phyloP scores from a whole-genome alignment of 1,140 invertebrate species.

The Nylanderia fulva region DNA sequence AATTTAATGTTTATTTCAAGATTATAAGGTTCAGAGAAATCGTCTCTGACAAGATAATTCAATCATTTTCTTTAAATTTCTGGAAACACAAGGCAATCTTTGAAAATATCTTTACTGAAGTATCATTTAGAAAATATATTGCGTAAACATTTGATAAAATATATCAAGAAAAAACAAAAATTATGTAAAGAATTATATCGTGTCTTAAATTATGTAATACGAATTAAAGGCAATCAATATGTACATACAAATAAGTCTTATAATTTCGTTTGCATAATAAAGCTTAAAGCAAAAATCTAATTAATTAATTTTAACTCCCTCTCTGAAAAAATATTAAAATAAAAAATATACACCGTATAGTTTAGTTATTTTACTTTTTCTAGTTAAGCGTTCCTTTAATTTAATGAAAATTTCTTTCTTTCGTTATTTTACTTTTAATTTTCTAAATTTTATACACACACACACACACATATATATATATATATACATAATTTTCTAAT shows the following conservation, averaged over 20 bases:
- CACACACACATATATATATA: too few species aligned
- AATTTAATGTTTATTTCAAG: conserved; percentile 2
- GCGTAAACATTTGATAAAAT: background rate
- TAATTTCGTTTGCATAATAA: conserved; percentile 34
- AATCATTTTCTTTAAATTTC: background rate
- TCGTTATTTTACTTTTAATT: too few species aligned
- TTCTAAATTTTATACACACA: too few species aligned
- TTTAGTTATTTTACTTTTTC: background rate
- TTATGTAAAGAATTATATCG: background rate
- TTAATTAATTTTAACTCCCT: background rate
- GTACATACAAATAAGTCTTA: conserved; percentile 50
- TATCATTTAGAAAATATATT: background rate
- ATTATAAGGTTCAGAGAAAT: background rate
- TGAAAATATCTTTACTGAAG: background rate
- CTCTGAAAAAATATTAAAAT: background rate
- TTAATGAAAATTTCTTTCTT: too few species aligned
- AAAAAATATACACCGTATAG: background rate
- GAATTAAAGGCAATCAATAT: conserved; percentile 7
- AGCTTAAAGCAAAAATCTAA: background rate
- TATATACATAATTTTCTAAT: too few species aligned
- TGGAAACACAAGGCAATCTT: background rate
- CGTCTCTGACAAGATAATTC: background rate
- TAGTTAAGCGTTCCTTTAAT: too few species aligned
- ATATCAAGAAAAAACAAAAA: background rate
- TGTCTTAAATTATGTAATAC: background rate